A percentile compares a stretch with the other conserved stretches of the same genome.
Conservation (phyloP, 2,113 vertebrate species). For the Callithrix jacchus region DNA sequence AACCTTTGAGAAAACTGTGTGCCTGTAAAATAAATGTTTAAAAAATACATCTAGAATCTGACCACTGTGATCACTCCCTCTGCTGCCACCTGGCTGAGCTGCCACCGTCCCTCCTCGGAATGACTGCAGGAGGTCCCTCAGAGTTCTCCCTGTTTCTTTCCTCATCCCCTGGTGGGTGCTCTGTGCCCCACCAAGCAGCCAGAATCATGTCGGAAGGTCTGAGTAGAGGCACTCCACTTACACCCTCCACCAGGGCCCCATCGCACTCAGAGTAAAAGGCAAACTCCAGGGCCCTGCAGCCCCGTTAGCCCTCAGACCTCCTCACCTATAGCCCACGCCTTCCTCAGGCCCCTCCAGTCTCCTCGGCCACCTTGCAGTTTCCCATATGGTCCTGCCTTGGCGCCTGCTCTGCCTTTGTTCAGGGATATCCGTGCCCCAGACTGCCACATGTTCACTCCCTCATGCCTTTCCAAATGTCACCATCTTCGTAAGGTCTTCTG, state of each 20-base stretch:
- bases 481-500: neutral
- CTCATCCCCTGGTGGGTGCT: neutral
- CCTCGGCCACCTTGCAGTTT: neutral
- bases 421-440: neutral
- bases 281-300: neutral
- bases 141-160: neutral
- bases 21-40: neutral
- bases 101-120: neutral
- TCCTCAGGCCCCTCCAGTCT: neutral
- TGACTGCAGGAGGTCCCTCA: no score
- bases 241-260: neutral
- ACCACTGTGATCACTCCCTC: neutral
- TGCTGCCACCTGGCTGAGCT: neutral
- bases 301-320: neutral
- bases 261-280: neutral
- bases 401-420: neutral
- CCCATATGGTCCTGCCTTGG: neutral
- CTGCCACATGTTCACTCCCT: neutral
- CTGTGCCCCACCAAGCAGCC: neutral
- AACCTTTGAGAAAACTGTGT: neutral
- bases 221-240: neutral
- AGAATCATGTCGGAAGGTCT: neutral
- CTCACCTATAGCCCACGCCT: neutral
- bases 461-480: neutral
- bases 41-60: neutral